These are phyloP conservation scores for Cranoglanis bouderius DNA, from an alignment of 2,113 vertebrate genomes.

Conservation along the genomic window DNA sequence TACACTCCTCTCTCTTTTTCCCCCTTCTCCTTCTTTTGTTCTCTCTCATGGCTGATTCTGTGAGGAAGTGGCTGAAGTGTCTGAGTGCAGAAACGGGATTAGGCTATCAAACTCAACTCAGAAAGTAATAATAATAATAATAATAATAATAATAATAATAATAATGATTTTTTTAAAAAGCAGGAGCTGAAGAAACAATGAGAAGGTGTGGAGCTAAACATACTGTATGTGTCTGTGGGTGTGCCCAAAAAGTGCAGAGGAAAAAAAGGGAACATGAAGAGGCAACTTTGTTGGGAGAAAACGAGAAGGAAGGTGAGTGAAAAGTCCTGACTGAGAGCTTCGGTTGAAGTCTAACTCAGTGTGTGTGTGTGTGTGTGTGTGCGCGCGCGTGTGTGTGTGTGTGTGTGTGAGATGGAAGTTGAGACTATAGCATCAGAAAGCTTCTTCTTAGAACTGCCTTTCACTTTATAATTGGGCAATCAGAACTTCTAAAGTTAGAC, in stretches of 20 bases:
- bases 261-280: constrained; percentile 6
- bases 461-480: constrained; percentile 30
- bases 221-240: constrained; percentile 11
- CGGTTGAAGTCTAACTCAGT: constrained; percentile 12
- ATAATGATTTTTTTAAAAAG: too few relatives aligned
- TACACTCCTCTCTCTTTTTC: constrained; percentile 13
- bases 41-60: constrained; percentile 33
- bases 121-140: neutral
- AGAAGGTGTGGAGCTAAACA: constrained; percentile 43
- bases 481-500: constrained; percentile 40
- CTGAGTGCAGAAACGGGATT: constrained; percentile 61
- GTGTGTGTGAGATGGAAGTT: constrained; percentile 19
- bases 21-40: constrained; percentile 21
- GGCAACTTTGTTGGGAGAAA: constrained; percentile 7
- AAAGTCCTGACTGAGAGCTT: constrained; percentile 24
- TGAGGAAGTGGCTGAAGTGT: constrained; percentile 45
- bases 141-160: neutral
- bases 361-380: constrained; percentile 33
- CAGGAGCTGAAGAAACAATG: constrained; percentile 20
- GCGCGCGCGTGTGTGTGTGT: constrained; percentile 31
- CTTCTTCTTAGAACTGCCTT: constrained; percentile 40
- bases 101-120: constrained; percentile 45
- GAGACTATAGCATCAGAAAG: constrained; percentile 34
- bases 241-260: constrained; percentile 27
- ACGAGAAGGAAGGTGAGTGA: constrained; percentile 35